These are phyloP conservation scores for Tipula lateralis DNA, from an alignment of 2,888 invertebrate genomes.

Conservation along the genomic window DNA sequence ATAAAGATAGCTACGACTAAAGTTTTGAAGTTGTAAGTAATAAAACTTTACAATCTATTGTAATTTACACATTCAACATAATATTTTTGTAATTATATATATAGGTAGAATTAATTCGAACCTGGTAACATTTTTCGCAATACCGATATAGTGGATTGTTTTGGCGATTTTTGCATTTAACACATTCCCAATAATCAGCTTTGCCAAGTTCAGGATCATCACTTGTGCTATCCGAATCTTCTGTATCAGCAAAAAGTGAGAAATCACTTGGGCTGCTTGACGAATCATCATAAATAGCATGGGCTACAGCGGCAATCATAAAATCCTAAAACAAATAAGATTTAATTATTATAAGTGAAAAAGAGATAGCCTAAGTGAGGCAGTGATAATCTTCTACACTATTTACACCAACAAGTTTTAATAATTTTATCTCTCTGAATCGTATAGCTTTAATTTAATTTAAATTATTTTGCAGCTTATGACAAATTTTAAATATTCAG, in stretches of 20 bases:
- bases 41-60: no score
- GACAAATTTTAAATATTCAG: not conserved
- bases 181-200: slow-evolving; percentile 61
- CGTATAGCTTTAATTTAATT: not conserved
- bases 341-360: no score
- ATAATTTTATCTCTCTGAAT: no score
- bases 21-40: no score
- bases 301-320: slow-evolving; percentile 36
- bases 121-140: slow-evolving; percentile 69
- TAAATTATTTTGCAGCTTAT: no score
- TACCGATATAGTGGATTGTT: slow-evolving; percentile 63
- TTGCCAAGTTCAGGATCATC: slow-evolving; percentile 53
- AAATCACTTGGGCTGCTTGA: slow-evolving; percentile 36
- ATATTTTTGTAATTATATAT: not conserved
- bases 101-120: slow-evolving; percentile 40
- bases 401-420: no score
- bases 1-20: not conserved
- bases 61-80: no score
- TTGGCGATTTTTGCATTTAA: slow-evolving; percentile 57
- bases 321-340: slow-evolving; percentile 35
- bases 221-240: slow-evolving; percentile 39
- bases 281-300: slow-evolving; percentile 30
- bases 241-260: slow-evolving; percentile 37
- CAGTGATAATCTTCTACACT: no score
- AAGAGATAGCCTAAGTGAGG: not conserved